Conservation (phyloP, 2,888 invertebrate genomes). For the Bimastos eiseni region DNA sequence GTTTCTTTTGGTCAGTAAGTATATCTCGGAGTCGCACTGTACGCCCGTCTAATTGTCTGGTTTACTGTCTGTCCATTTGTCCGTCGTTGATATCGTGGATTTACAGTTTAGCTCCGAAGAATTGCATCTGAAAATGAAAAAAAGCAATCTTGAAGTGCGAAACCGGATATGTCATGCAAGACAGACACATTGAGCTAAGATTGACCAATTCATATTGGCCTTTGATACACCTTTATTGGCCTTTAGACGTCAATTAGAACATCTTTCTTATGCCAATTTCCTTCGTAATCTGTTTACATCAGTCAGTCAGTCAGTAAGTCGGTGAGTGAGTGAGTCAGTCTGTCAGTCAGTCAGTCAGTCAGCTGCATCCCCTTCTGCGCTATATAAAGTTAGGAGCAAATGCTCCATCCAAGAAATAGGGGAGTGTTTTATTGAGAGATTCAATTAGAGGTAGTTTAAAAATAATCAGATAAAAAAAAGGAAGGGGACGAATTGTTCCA, state of each 20-base stretch:
- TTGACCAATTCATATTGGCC: background rate
- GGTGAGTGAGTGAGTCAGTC: background rate
- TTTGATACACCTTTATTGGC: too few relatives aligned
- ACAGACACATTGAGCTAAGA: background rate
- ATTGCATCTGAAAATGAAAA: conserved; percentile 20
- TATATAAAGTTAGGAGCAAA: too few relatives aligned
- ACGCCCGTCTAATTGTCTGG: too few relatives aligned
- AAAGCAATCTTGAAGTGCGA: background rate
- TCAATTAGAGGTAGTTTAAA: too few relatives aligned
- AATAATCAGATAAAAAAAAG: too few relatives aligned
- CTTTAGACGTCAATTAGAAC: too few relatives aligned
- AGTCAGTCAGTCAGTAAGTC: background rate
- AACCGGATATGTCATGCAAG: background rate
- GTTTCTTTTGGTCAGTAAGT: background rate
- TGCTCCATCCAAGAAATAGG: too few relatives aligned
- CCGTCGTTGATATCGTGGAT: background rate
- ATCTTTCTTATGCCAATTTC: too few relatives aligned
- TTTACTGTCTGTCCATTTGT: too few relatives aligned
- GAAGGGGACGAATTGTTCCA: too few relatives aligned
- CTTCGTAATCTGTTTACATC: background rate
- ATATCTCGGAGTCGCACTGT: background rate
- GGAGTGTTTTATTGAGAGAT: too few relatives aligned
- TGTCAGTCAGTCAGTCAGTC: conserved; percentile 8
- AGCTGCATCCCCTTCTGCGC: too few relatives aligned
- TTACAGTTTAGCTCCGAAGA: conserved; percentile 23